Base-by-base conservation (phyloP, 2,113 vertebrate genomes). In the Tupaia chinensis region DNA sequence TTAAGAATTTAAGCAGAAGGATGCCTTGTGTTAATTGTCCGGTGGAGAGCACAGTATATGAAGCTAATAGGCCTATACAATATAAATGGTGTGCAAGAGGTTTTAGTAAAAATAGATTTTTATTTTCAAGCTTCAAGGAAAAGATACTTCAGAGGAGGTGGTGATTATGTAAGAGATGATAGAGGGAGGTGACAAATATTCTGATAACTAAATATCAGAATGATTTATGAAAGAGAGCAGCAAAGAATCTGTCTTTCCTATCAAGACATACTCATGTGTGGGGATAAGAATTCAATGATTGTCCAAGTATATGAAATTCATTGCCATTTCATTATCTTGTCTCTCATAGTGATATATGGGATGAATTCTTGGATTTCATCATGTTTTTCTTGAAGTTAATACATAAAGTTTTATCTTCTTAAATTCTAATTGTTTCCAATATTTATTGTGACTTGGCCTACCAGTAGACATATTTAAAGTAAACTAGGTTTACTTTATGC, bases 121-220 rank as follows among this genome's bases (percentile, higher is more conserved):
- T 70, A 79, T 79, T 27, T 13, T 74, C 76, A 61, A 22, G 19
- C 16, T 76, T 83, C 69, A 93, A 85, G 79, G 58, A 78, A 77
- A 54, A 82, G 53, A 34, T 17, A 19, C 25, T 77, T 80, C 54
- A 82, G 56, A 61, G 78, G 53, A 1, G 15, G 70, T 5, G 22
- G 9, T 60, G 34, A 72, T 93, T 88, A 85, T 17, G 34, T 66
- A 93, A 93, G 66, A 34, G 23, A 44, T 58, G n/a, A 60, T 29
- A n/a, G 20, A 2, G 88, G 60, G n/a, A 77, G 70, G 32, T 69
- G 54, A 61, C 34, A 92, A 78, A 88, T 29, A 11, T 83, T 66
- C 53, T 34, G 19, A 10, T 91, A 54, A 65, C 65, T 92, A 89
- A 82, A 60, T 83, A 94, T 73, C 93, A 58, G 44, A 32, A 85